A percentile compares a stretch with the other conserved stretches of the same genome.
phyloP scores from a whole-genome alignment of 2,797 vertebrate species.

The Tinamus major region DNA sequence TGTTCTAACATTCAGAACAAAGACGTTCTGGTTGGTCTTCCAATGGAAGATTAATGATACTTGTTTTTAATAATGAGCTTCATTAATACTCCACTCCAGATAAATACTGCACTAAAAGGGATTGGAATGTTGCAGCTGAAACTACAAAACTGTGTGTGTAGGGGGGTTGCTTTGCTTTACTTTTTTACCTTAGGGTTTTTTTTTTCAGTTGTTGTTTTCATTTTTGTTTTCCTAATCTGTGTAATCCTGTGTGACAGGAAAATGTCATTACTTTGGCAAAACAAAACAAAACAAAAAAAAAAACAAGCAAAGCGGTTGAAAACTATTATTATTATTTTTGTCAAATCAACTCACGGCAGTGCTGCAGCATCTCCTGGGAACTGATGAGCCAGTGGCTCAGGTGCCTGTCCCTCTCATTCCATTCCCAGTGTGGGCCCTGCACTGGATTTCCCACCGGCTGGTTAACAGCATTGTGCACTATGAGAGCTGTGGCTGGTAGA shows the following conservation, averaged over 20 bases:
- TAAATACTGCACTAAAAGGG: not conserved
- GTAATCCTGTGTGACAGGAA: no score
- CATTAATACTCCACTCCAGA: not conserved
- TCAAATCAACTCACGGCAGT: not conserved
- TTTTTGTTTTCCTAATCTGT: not conserved
- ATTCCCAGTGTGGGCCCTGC: not conserved
- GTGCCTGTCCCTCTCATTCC: fast-evolving
- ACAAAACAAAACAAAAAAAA: not conserved
- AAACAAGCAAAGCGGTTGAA: not conserved
- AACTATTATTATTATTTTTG: not conserved
- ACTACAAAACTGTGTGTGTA: not conserved
- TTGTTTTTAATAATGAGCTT: not conserved
- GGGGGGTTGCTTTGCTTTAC: no score
- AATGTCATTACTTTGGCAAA: not conserved
- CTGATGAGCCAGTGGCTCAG: not conserved
- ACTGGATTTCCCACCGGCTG: not conserved
- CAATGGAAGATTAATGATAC: not conserved
- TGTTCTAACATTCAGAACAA: not conserved
- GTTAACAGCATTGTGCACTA: not conserved
- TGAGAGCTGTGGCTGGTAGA: not conserved
- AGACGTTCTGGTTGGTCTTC: not conserved
- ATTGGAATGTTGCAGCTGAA: not conserved
- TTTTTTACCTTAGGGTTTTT: not conserved
- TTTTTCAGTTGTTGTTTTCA: not conserved
- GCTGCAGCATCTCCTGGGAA: fast-evolving